Conservation (phyloP, 2,797 vertebrate genomes). For the Heterohyrax brucei region DNA sequence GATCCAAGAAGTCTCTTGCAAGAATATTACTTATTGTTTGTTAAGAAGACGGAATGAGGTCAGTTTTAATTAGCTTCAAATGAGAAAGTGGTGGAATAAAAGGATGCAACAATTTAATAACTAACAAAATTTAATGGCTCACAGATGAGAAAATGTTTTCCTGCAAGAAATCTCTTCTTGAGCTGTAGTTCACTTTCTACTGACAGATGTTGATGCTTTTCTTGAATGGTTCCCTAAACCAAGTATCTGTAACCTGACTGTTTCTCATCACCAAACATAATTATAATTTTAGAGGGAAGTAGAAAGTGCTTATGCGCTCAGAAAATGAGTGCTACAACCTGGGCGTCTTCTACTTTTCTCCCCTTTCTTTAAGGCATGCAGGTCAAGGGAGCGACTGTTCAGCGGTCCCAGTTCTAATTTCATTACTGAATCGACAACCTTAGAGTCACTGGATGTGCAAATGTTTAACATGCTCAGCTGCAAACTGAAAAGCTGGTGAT, state of each 20-base stretch:
- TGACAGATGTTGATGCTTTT: not conserved
- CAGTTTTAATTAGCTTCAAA: not conserved
- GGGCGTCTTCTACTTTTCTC: not conserved
- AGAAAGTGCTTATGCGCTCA: not conserved
- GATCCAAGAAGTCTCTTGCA: not conserved
- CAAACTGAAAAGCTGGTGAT: too few species aligned
- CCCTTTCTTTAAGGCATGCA: not conserved
- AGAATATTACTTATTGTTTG: not conserved
- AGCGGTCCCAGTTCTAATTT: not conserved
- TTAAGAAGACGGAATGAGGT: not conserved
- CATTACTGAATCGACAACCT: not conserved
- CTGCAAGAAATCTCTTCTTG: not conserved
- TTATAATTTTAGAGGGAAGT: conserved; percentile 24
- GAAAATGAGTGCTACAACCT: not conserved
- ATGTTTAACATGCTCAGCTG: too few species aligned
- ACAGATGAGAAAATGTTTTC: not conserved
- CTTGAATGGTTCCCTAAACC: conserved; percentile 31
- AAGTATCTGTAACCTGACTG: not conserved
- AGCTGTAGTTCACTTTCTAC: not conserved
- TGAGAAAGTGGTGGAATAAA: not conserved
- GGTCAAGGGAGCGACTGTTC: not conserved
- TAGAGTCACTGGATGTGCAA: too few species aligned
- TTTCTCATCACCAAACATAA: not conserved
- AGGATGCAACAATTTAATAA: not conserved
- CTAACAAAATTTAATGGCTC: not conserved